Percentiles rank a stretch among this genome's conserved stretches.
These are phyloP conservation scores for Artemia sp. DNA, from an alignment of 2,888 invertebrate species.

Conservation along the genomic window DNA sequence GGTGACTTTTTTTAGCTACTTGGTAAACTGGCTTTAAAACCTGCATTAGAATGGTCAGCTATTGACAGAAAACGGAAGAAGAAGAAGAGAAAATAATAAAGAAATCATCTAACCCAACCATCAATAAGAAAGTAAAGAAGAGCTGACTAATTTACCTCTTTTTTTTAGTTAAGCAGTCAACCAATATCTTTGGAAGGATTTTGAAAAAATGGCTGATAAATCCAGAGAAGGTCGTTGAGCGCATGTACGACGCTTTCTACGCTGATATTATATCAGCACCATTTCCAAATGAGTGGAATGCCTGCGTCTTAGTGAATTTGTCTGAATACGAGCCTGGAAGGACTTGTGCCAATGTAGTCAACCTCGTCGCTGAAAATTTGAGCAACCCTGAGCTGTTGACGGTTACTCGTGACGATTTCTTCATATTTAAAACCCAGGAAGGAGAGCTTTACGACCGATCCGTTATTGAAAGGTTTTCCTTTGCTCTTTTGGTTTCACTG, in stretches of 20 bases:
- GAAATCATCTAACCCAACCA: no score
- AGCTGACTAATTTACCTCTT: no score
- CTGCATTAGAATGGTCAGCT: no score
- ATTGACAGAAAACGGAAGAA: no score
- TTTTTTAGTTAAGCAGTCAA: background rate
- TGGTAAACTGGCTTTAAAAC: no score
- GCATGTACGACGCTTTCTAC: slow-evolving; percentile 19
- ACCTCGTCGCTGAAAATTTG: slow-evolving; percentile 43
- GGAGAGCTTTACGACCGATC: slow-evolving; percentile 81
- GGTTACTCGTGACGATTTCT: slow-evolving; percentile 60
- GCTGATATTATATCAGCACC: background rate
- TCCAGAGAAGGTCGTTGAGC: slow-evolving; percentile 18
- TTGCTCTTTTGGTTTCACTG: background rate
- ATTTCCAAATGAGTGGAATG: slow-evolving; percentile 6
- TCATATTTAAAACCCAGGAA: slow-evolving; percentile 63
- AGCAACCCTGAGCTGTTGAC: slow-evolving; percentile 46
- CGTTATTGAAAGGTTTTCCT: slow-evolving; percentile 36
- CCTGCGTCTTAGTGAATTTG: background rate
- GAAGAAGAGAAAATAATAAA: no score
- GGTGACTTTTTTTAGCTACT: no score
- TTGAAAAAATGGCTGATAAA: slow-evolving; percentile 18
- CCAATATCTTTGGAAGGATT: slow-evolving; percentile 2
- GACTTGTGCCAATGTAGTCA: slow-evolving; percentile 37
- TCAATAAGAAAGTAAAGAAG: no score
- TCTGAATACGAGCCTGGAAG: background rate